Conservation (phyloP, 2,113 vertebrate species). For the Alexandromys fortis region DNA sequence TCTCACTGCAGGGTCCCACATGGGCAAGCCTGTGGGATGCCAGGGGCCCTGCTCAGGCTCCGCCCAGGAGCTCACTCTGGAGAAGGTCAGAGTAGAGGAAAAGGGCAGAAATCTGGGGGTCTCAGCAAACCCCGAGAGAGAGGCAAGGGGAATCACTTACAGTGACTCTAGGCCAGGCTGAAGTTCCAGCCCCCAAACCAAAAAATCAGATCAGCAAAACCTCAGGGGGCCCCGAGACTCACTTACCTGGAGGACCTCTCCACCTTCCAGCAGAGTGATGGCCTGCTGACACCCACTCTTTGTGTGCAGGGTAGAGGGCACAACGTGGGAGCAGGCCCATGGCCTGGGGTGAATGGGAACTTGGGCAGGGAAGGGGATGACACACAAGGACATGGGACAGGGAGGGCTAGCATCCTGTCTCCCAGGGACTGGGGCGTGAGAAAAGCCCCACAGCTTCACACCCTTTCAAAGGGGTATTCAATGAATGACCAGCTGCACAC, state of each 20-base stretch:
- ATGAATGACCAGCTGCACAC: background rate
- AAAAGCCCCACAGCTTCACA: background rate
- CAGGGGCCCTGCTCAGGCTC: background rate
- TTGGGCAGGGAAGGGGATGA: too few relatives aligned
- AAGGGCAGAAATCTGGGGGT: background rate
- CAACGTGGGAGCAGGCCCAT: too few relatives aligned
- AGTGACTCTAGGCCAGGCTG: background rate
- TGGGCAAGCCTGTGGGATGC: background rate
- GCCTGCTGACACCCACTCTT: too few relatives aligned
- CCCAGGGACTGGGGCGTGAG: rapidly evolving
- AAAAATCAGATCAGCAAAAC: background rate
- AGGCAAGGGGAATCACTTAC: background rate
- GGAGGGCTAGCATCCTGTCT: background rate
- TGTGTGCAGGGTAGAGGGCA: too few relatives aligned
- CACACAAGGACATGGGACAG: too few relatives aligned
- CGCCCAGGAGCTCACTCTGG: background rate
- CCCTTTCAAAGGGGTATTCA: background rate
- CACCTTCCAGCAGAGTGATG: too few relatives aligned
- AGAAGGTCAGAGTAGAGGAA: background rate
- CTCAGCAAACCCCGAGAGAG: background rate
- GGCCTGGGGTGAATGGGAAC: too few relatives aligned
- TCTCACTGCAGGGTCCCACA: background rate
- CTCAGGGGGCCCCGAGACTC: background rate
- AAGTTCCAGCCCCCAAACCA: background rate
- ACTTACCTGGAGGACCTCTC: too few relatives aligned